phyloP scores from a whole-genome alignment of 2,797 vertebrate species.

The Fringilla coelebs region DNA sequence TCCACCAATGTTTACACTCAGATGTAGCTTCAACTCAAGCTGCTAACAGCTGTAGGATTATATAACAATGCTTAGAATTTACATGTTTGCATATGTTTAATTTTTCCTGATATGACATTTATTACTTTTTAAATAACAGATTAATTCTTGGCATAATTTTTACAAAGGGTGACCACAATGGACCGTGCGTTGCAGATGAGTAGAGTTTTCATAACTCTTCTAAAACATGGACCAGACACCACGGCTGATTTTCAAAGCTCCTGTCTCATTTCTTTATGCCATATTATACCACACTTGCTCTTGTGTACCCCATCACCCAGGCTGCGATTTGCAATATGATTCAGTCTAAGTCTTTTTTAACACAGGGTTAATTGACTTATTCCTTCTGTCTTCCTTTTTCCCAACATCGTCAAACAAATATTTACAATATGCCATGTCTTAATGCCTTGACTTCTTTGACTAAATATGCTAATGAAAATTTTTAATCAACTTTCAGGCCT shows the following conservation, averaged over 20 bases:
- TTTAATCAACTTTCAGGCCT: background rate
- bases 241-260: background rate
- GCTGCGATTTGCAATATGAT: background rate
- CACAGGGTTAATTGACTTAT: fast-evolving
- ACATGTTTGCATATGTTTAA: background rate
- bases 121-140: background rate
- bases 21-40: background rate
- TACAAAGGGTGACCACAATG: background rate
- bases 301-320: background rate
- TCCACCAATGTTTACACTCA: background rate
- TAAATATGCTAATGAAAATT: background rate
- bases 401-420: background rate
- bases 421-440: background rate
- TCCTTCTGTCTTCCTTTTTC: background rate
- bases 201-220: background rate
- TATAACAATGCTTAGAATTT: background rate
- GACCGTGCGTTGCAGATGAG: background rate
- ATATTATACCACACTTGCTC: background rate
- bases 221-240: background rate
- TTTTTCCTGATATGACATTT: background rate
- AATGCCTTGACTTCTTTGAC: background rate
- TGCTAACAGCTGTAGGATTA: background rate
- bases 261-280: background rate
- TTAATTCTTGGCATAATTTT: background rate
- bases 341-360: background rate